Percentiles rank a stretch among this genome's conserved stretches.
phyloP scores from a whole-genome alignment of 35 echinoderm and acorn worm species.

The Heliocidaris tuberculata region DNA sequence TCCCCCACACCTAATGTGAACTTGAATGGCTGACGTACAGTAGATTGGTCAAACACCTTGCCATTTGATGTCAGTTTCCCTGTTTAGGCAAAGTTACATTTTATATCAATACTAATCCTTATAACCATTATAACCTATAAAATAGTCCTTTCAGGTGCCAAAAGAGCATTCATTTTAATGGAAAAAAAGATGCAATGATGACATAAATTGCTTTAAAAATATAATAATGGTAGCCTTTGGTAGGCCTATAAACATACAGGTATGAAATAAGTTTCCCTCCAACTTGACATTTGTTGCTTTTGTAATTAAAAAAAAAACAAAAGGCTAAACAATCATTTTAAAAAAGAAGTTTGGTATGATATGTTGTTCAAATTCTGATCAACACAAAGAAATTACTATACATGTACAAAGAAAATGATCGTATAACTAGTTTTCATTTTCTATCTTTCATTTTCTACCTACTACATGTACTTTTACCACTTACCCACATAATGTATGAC shows the following conservation, averaged over 20 bases:
- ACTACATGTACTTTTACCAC: neutral
- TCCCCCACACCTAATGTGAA: neutral
- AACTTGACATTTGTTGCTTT: neutral
- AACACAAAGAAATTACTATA: too few relatives aligned
- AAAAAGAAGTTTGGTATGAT: neutral
- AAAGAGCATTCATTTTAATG: neutral
- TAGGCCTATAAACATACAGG: neutral
- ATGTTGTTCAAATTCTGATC: neutral
- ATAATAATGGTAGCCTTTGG: neutral
- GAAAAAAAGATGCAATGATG: neutral
- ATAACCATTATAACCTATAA: neutral
- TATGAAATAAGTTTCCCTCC: too few relatives aligned
- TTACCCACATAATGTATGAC: slow-evolving; percentile 27
- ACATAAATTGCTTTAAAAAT: neutral
- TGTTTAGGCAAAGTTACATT: neutral
- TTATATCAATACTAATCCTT: neutral
- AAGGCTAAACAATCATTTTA: neutral
- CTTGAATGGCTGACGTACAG: slow-evolving; percentile 20
- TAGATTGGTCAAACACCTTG: slow-evolving; percentile 16
- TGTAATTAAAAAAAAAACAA: neutral
- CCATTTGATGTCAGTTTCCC: slow-evolving; percentile 16
- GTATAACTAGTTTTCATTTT: neutral
- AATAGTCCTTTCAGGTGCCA: neutral
- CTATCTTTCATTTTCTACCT: neutral
- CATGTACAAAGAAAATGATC: neutral